Conservation (phyloP, 2,113 vertebrate genomes). For the Fulmarus glacialis region DNA sequence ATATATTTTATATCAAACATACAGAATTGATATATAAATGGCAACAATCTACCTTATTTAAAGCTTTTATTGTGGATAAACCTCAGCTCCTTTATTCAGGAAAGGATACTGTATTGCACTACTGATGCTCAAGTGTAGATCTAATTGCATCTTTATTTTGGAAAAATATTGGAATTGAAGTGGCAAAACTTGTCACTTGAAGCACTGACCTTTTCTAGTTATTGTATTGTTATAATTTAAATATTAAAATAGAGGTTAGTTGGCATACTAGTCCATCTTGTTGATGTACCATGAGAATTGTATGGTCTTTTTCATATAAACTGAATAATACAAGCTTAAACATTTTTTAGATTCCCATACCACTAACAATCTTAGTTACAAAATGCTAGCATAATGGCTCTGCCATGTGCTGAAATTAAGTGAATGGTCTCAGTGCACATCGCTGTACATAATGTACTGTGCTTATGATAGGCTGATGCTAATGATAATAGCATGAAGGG, state of each 20-base stretch:
- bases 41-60: constrained; percentile 77
- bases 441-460: constrained; percentile 6
- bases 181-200: constrained; percentile 65
- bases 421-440: background rate
- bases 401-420: background rate
- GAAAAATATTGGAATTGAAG: constrained; percentile 69
- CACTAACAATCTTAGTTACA: background rate
- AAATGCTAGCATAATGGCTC: background rate
- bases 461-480: constrained; percentile 31
- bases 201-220: constrained; percentile 80
- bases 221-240: constrained; percentile 78
- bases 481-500: background rate
- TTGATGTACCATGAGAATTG: constrained; percentile 65
- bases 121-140: constrained; percentile 74
- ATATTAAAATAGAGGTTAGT: constrained; percentile 77
- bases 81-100: constrained; percentile 75
- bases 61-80: constrained; percentile 79
- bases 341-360: background rate
- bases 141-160: constrained; percentile 74
- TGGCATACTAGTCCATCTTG: constrained; percentile 66
- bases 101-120: constrained; percentile 78
- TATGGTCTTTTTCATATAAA: constrained; percentile 47
- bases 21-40: constrained; percentile 69
- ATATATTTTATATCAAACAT: constrained; percentile 75
- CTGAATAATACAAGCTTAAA: constrained; percentile 4